These are phyloP conservation scores for Neoaliturus tenellus DNA, from an alignment of 2,888 invertebrate genomes.

Conservation along the genomic window DNA sequence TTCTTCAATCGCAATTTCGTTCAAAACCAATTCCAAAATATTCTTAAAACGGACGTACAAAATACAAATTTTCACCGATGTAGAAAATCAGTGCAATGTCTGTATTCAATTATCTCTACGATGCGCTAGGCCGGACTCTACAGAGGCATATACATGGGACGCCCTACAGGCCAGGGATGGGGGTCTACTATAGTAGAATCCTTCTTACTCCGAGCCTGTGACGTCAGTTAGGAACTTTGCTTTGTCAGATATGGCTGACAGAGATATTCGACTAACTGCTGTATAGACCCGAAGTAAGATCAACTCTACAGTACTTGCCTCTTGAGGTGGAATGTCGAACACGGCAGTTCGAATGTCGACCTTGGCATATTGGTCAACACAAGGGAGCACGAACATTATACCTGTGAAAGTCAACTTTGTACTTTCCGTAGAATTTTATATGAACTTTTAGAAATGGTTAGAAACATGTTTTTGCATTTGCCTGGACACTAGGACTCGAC, in stretches of 20 bases:
- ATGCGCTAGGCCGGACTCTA: constrained; percentile 6
- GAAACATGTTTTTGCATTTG: too few relatives aligned
- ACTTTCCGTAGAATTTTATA: too few relatives aligned
- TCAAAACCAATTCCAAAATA: too few relatives aligned
- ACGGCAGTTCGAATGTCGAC: constrained; percentile 96
- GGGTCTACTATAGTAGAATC: too few relatives aligned
- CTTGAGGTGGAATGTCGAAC: constrained; percentile 98
- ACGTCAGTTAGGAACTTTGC: too few relatives aligned
- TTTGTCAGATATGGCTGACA: neutral
- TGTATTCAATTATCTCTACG: constrained; percentile 40
- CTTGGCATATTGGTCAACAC: constrained; percentile 95
- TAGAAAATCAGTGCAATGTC: neutral
- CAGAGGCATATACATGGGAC: neutral
- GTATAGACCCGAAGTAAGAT: too few relatives aligned
- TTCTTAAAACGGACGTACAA: neutral
- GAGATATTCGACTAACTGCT: too few relatives aligned
- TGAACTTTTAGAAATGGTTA: too few relatives aligned
- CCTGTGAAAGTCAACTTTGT: constrained; percentile 76
- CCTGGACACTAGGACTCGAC: too few relatives aligned
- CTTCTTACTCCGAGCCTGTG: too few relatives aligned
- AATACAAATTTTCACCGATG: neutral
- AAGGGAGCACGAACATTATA: constrained; percentile 97
- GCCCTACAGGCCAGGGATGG: constrained; percentile 5
- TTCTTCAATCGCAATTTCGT: too few relatives aligned
- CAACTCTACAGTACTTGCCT: too few relatives aligned